phyloP scores from a whole-genome alignment of 2,888 invertebrate genomes.

The Ophonus ardosiacus region DNA sequence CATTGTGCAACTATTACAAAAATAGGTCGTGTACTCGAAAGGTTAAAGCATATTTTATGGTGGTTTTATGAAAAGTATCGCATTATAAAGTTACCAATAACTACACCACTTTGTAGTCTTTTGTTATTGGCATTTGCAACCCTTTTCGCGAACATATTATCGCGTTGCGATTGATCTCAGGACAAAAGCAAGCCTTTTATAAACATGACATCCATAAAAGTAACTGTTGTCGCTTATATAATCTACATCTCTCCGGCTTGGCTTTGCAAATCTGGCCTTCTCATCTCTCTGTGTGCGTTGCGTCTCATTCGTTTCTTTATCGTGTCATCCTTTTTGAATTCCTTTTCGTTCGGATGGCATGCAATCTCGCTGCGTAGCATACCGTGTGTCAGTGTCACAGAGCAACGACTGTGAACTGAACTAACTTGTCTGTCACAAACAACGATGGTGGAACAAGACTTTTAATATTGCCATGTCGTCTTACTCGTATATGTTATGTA shows the following conservation, averaged over 20 bases:
- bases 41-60: too few species aligned
- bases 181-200: slow-evolving; percentile 14
- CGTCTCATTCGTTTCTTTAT: slow-evolving; percentile 40
- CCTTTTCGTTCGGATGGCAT: slow-evolving; percentile 22
- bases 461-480: slow-evolving; percentile 13
- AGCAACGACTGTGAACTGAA: slow-evolving; percentile 2
- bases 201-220: slow-evolving; percentile 33
- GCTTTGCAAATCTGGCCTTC: background rate
- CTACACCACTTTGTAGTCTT: background rate
- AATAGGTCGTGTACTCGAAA: too few species aligned
- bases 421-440: background rate
- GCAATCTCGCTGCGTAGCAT: background rate
- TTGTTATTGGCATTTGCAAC: background rate
- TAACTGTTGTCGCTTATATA: slow-evolving; percentile 28
- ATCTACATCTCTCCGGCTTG: slow-evolving; percentile 14
- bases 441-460: background rate
- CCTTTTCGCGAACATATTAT: background rate
- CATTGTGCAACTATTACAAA: too few species aligned
- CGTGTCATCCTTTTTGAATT: slow-evolving; percentile 23
- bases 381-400: background rate
- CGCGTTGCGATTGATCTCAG: slow-evolving; percentile 5
- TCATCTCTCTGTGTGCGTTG: background rate
- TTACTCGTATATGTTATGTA: background rate
- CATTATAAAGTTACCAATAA: background rate
- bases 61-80: background rate